These are phyloP conservation scores for Machimus rusticus DNA, from an alignment of 2,888 invertebrate species.

Conservation along the genomic window DNA sequence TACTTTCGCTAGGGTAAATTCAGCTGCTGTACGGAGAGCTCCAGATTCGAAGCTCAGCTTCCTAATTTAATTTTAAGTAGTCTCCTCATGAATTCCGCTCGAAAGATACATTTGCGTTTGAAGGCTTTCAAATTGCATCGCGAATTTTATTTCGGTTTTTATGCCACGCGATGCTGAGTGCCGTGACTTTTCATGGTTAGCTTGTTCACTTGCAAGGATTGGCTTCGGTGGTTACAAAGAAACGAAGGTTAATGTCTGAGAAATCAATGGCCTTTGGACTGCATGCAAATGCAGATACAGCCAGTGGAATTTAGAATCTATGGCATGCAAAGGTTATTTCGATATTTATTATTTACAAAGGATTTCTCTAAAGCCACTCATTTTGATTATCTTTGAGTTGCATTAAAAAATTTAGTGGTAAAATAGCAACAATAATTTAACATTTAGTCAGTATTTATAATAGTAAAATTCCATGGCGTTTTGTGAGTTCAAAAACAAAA, in stretches of 20 bases:
- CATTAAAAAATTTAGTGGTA: no score
- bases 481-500: not conserved
- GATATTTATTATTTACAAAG: not conserved
- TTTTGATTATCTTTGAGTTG: no score
- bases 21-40: not conserved
- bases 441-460: not conserved
- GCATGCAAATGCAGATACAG: not conserved
- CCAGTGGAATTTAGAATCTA: not conserved
- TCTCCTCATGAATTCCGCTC: not conserved
- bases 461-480: no score
- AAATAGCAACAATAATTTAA: not conserved
- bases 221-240: not conserved
- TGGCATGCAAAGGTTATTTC: not conserved
- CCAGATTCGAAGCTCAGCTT: not conserved
- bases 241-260: not conserved
- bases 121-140: not conserved
- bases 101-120: not conserved
- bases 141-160: not conserved
- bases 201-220: not conserved
- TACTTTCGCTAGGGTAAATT: not conserved
- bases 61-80: not conserved
- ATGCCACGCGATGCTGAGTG: not conserved
- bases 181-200: not conserved
- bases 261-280: not conserved
- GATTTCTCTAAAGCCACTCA: not conserved